phyloP scores from a whole-genome alignment of 2,888 invertebrate genomes.

The Lapara coniferarum region DNA sequence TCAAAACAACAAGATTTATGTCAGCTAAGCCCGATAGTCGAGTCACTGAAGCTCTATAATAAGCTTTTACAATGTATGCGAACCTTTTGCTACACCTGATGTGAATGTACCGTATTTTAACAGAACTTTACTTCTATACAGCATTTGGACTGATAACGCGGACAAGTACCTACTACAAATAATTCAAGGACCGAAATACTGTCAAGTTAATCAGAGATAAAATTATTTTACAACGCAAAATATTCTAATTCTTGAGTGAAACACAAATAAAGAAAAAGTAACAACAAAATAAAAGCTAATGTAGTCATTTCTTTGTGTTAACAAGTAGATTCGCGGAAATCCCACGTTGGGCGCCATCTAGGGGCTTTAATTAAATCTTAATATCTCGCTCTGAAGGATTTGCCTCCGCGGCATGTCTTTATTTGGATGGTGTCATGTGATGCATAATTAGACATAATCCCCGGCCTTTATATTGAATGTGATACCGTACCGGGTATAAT shows the following conservation, averaged over 20 bases:
- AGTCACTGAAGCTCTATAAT: neutral
- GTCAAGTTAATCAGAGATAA: no score
- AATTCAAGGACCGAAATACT: no score
- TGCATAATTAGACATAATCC: conserved; percentile 7
- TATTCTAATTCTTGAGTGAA: no score
- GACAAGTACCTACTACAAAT: no score
- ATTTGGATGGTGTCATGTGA: conserved; percentile 3
- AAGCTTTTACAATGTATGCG: neutral
- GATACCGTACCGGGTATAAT: conserved; percentile 2
- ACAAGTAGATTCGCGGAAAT: conserved; percentile 3
- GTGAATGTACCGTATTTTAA: no score
- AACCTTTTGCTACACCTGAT: no score
- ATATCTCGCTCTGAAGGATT: neutral
- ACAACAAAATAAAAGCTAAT: conserved; percentile 9
- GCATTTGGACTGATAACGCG: no score
- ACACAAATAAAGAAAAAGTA: neutral
- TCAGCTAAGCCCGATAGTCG: neutral
- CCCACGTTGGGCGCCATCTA: conserved; percentile 10
- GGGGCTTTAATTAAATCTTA: conserved; percentile 12
- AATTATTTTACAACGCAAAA: no score
- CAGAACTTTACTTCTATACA: no score
- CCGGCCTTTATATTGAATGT: conserved; percentile 7
- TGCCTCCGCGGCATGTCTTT: conserved; percentile 12
- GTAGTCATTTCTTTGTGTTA: neutral
- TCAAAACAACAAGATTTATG: neutral